A percentile compares a stretch with the other conserved stretches of the same genome.
Evolutionary conservation across 2,797 vertebrate species (phyloP).

Genomic region (Cynopterus sphinx): DNA sequence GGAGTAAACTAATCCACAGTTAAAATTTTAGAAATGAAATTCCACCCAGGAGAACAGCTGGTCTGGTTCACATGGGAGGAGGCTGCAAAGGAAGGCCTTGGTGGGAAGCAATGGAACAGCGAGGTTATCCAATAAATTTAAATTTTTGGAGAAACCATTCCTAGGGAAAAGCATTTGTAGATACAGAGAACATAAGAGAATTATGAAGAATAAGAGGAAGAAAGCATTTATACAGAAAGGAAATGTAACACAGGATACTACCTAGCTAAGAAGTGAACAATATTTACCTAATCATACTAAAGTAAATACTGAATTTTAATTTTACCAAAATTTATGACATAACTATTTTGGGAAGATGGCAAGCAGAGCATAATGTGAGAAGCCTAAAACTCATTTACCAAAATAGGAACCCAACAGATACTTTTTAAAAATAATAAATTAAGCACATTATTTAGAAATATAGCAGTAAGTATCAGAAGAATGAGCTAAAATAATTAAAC

Average conservation of each 20-base stretch:
- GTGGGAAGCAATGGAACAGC: background rate
- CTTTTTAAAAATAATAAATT: background rate
- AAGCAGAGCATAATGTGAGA: background rate
- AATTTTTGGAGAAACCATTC: background rate
- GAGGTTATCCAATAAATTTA: background rate
- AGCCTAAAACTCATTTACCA: background rate
- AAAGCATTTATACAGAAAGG: background rate
- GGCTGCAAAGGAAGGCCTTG: background rate
- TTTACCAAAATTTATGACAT: background rate
- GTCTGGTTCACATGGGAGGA: background rate
- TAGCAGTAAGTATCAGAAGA: background rate
- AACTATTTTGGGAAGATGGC: background rate
- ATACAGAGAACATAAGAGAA: background rate
- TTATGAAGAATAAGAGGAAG: background rate
- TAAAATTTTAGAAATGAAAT: background rate
- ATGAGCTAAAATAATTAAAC: background rate
- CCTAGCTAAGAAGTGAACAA: background rate
- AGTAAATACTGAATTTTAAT: slow-evolving; percentile 22
- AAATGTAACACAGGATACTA: background rate
- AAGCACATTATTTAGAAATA: background rate
- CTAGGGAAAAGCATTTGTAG: background rate
- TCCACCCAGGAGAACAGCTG: background rate
- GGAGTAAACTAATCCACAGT: background rate
- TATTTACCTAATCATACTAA: background rate
- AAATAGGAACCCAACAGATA: background rate